A percentile compares a stretch with the other conserved stretches of the same genome.
Evolutionary conservation across 2,888 invertebrate genomes (phyloP).

Genomic region (Parnassius apollo): DNA sequence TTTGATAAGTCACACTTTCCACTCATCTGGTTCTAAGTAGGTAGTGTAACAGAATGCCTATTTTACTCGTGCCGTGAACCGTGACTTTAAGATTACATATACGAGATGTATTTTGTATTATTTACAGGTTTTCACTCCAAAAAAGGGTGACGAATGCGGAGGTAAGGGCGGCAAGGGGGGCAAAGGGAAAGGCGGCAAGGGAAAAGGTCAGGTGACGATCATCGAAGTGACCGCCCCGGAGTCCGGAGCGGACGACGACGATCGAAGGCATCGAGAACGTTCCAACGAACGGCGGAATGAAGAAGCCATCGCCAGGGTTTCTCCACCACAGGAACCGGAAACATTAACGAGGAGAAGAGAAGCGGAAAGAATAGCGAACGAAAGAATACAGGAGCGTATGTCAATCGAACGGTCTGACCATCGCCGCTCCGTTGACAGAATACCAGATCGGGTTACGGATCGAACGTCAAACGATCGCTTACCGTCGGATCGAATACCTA

Average conservation of each 20-base stretch:
- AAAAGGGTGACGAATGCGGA: slow-evolving; percentile 80
- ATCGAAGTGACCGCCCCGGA: slow-evolving; percentile 79
- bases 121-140: slow-evolving; percentile 73
- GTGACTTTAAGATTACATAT: too few species aligned
- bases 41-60: too few species aligned
- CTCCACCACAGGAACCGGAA: slow-evolving; percentile 57
- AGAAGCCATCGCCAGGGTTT: slow-evolving; percentile 62
- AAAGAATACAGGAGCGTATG: slow-evolving; percentile 47
- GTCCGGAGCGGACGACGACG: slow-evolving; percentile 64
- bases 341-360: slow-evolving; percentile 43
- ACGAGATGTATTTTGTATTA: background rate
- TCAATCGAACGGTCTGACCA: slow-evolving; percentile 46
- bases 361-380: slow-evolving; percentile 42
- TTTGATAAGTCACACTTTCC: too few species aligned
- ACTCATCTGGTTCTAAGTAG: too few species aligned
- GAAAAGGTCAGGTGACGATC: slow-evolving; percentile 87
- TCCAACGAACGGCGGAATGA: slow-evolving; percentile 58
- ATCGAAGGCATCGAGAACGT: slow-evolving; percentile 62
- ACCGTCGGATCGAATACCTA: slow-evolving; percentile 36
- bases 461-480: slow-evolving; percentile 34
- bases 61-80: too few species aligned
- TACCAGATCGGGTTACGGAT: slow-evolving; percentile 47
- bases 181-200: slow-evolving; percentile 86
- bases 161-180: slow-evolving; percentile 87
- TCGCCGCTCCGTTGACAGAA: slow-evolving; percentile 47